Evolutionary conservation across 2,797 vertebrate species (phyloP).

Genomic region (Melanogrammus aeglefinus): DNA sequence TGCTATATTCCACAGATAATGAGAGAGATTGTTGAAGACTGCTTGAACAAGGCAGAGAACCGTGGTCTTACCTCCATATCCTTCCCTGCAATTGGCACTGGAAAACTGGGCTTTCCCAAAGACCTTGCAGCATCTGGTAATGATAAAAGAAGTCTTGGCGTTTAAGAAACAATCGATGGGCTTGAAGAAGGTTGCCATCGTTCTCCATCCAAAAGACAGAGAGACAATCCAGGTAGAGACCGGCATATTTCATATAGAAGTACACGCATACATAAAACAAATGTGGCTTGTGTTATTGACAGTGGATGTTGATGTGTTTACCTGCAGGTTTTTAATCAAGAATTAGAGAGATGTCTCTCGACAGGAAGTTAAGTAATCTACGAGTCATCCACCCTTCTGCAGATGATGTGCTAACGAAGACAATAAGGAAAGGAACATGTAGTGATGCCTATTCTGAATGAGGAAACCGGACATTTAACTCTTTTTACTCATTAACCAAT

Average conservation of each 20-base stretch:
- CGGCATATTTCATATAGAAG: neutral
- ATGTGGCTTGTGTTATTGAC: neutral
- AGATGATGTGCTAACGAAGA: too few species aligned
- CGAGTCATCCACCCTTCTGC: too few species aligned
- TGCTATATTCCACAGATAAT: conserved; percentile 67
- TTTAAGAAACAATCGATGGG: conserved; percentile 64
- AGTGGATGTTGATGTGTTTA: neutral
- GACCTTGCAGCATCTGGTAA: conserved; percentile 62
- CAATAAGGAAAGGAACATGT: too few species aligned
- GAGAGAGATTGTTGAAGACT: conserved; percentile 64
- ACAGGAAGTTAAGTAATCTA: neutral
- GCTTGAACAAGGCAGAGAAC: conserved; percentile 74
- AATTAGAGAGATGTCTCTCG: conserved; percentile 61
- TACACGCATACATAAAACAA: neutral
- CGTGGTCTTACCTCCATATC: conserved; percentile 72
- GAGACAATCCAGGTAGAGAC: conserved; percentile 76
- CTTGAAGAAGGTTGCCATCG: conserved; percentile 76
- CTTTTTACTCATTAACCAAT: too few species aligned
- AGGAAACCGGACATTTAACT: too few species aligned
- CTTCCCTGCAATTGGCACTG: conserved; percentile 89
- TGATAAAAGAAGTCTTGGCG: conserved; percentile 71
- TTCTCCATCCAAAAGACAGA: conserved; percentile 73
- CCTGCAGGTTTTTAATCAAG: conserved; percentile 62
- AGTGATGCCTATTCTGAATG: too few species aligned
- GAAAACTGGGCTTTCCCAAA: conserved; percentile 83